phyloP scores from a whole-genome alignment of 2,888 invertebrate species.

The Octodonta nipae region DNA sequence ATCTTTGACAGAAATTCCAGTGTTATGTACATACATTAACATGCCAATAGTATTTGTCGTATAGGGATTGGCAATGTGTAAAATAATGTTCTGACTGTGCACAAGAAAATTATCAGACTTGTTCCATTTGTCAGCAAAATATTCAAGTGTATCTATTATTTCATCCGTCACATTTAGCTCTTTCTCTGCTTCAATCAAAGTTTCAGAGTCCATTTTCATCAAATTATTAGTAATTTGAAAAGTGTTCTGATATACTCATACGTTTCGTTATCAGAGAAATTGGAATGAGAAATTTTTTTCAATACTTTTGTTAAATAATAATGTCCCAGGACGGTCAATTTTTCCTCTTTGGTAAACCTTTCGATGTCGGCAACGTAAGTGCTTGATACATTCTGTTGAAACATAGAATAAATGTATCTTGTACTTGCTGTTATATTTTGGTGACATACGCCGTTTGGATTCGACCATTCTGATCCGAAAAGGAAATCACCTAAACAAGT shows the following conservation, averaged over 20 bases:
- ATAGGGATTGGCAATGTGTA: constrained; percentile 40
- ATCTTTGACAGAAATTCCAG: constrained; percentile 30
- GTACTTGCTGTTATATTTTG: constrained; percentile 13
- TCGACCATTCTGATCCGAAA: constrained; percentile 44
- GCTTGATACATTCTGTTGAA: constrained; percentile 12
- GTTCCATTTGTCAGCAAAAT: background rate
- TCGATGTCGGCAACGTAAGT: constrained; percentile 18
- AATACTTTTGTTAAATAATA: too few relatives aligned
- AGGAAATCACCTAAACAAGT: constrained; percentile 46
- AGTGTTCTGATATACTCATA: too few relatives aligned
- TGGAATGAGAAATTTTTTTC: too few relatives aligned
- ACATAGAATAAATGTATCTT: constrained; percentile 15
- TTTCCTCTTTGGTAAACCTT: constrained; percentile 13
- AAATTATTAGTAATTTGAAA: too few relatives aligned
- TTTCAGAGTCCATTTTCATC: constrained; percentile 12
- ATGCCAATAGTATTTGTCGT: constrained; percentile 41
- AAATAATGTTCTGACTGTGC: too few relatives aligned
- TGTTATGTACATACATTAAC: constrained; percentile 27
- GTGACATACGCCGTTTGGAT: constrained; percentile 25
- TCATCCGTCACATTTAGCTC: constrained; percentile 50
- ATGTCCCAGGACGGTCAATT: constrained; percentile 24
- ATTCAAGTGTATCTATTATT: constrained; percentile 41
- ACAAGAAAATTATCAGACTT: constrained; percentile 8
- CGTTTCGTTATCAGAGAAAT: too few relatives aligned
- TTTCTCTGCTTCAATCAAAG: constrained; percentile 36